A percentile compares a stretch with the other conserved stretches of the same genome.
These are phyloP conservation scores for Scylla paramamosain DNA, from an alignment of 1,140 invertebrate genomes.

Conservation along the genomic window DNA sequence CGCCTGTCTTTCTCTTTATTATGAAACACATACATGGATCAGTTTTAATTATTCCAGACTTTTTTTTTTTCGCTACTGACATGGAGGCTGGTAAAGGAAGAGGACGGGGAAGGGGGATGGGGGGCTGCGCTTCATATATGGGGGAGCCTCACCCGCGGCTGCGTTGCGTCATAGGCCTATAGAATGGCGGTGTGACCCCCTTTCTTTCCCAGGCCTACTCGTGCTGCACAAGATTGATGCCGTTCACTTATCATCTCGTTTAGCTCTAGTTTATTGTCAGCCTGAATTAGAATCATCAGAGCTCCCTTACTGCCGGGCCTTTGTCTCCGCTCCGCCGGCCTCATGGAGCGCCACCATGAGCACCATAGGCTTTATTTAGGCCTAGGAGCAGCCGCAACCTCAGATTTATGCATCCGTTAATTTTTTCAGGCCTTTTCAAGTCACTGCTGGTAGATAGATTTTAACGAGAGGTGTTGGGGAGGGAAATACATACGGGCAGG, in stretches of 20 bases:
- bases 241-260: conserved; percentile 1
- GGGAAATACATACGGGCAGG: neutral
- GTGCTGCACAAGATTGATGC: neutral
- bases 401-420: conserved; percentile 55
- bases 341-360: neutral
- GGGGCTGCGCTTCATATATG: neutral
- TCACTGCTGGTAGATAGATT: conserved; percentile 40
- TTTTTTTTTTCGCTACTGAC: too few relatives aligned
- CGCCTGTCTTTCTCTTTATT: too few relatives aligned
- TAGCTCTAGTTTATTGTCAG: conserved; percentile 13
- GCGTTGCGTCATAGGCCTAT: neutral
- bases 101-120: neutral
- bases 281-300: neutral
- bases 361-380: neutral
- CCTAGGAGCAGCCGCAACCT: neutral
- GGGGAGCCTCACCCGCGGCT: neutral
- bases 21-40: too few relatives aligned
- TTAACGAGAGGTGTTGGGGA: conserved; percentile 50
- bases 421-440: neutral
- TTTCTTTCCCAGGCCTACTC: neutral
- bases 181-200: neutral
- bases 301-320: neutral
- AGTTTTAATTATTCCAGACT: neutral
- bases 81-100: too few relatives aligned
- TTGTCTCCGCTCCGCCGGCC: neutral